Evolutionary conservation across 1,140 invertebrate species (phyloP).

Genomic region (Temnothorax nylanderi): DNA sequence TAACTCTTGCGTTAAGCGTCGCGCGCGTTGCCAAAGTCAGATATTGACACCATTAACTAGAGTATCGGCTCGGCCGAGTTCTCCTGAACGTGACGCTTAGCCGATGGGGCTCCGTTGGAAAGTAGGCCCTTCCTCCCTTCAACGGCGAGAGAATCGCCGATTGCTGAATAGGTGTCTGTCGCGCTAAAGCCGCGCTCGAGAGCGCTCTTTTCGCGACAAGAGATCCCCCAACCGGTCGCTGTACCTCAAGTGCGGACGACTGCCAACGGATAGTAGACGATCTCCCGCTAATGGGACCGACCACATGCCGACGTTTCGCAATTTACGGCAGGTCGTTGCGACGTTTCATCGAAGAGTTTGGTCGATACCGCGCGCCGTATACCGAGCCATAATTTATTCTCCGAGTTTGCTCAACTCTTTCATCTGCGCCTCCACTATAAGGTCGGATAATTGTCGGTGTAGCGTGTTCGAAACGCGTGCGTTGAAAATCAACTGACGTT

Average conservation of each 20-base stretch:
- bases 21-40: background rate
- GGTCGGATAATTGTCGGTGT: slow-evolving; percentile 9
- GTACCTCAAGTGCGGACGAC: slow-evolving; percentile 46
- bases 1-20: background rate
- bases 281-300: slow-evolving; percentile 19
- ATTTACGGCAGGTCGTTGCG: slow-evolving; percentile 55
- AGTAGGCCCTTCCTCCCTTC: slow-evolving; percentile 54
- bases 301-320: slow-evolving; percentile 34
- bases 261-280: background rate
- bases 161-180: slow-evolving; percentile 62
- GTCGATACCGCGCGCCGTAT: slow-evolving; percentile 66
- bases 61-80: slow-evolving; percentile 53
- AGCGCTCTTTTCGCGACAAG: slow-evolving; percentile 55
- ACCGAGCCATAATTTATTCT: background rate
- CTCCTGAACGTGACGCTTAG: slow-evolving; percentile 36
- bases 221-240: slow-evolving; percentile 64
- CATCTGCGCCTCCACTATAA: background rate
- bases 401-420: slow-evolving; percentile 52
- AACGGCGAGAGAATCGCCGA: slow-evolving; percentile 31
- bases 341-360: slow-evolving; percentile 65
- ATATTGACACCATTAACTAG: slow-evolving; percentile 35
- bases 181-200: slow-evolving; percentile 63
- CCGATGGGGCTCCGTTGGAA: slow-evolving; percentile 42
- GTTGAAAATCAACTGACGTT: background rate
- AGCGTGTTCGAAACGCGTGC: slow-evolving; percentile 15